Base-by-base conservation (phyloP, 1,140 invertebrate species). In the Leptestheria dahalacensis region DNA sequence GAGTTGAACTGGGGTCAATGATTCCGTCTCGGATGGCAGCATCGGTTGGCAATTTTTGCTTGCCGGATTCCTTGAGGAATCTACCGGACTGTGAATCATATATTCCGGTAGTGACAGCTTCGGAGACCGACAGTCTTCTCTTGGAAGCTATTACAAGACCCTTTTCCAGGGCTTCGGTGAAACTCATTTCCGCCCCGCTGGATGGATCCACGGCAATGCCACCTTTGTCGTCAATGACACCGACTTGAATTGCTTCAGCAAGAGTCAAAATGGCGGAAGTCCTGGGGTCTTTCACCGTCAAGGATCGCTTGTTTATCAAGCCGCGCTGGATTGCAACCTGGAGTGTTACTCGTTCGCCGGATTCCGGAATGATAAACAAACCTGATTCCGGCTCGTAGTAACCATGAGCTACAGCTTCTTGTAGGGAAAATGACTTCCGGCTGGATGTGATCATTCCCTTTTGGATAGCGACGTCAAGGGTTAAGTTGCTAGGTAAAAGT, bases 31-130 rank as follows among this genome's bases (percentile, higher is more conserved):
- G 80, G 64, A 89, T 82, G 48, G 86, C 86, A 64, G 79, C 76
- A 71, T 86, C 81, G 48, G 83, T 82, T 59, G 82, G 80, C 46
- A 91, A 70, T 67, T 82, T 82, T 20, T 15, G 53, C 71, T 86
- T 85, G 66, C 80, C 81, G 20, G 80, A 81, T 65, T 83, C 79
- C 9, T 80, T 77, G 69, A 79, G 79, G 65, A 88, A 83, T 62
- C 82, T 79, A 21, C 85, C 85, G 11, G 81, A 82, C 57, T 79
- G 77, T 1, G 82, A 80, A 65, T 77, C 71, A 64, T 88, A 86
- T 57, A 86, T 81, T n/a, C 89, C 88, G 73, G 87, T 86, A 65
- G 85, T 86, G 9, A 93, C 80, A 1, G 87, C 87, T 71, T 92
- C 88, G 1, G 86, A 83, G 15, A 94, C 73, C 46, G 86, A 88